phyloP scores from a whole-genome alignment of 2,888 invertebrate genomes.

The Acleris sparsana region DNA sequence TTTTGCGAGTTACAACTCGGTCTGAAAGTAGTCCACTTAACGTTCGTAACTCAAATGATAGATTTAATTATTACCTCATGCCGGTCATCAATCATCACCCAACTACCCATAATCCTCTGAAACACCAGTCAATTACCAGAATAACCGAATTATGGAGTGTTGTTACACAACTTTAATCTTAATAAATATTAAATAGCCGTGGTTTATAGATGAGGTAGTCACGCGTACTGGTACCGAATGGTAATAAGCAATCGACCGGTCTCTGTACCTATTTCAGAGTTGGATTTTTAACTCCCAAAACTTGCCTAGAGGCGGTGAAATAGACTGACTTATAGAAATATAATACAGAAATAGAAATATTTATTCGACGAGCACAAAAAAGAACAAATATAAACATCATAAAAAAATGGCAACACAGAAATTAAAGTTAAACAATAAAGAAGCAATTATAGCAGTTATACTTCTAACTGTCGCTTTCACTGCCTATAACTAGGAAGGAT shows the following conservation, averaged over 20 bases:
- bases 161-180: conserved; percentile 13
- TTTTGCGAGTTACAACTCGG: conserved; percentile 3
- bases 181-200: neutral
- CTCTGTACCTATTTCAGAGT: neutral
- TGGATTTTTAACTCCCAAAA: no score
- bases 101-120: conserved; percentile 19
- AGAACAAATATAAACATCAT: no score
- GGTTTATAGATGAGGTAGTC: neutral
- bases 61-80: conserved; percentile 43
- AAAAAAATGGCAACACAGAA: no score
- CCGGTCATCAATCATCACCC: conserved; percentile 40
- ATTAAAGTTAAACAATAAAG: no score
- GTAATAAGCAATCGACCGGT: neutral
- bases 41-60: conserved; percentile 34
- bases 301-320: no score
- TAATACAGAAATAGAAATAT: no score
- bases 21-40: conserved; percentile 26
- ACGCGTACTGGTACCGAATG: neutral
- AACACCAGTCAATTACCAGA: conserved; percentile 17
- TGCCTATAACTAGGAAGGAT: no score
- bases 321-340: no score
- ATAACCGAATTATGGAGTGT: conserved; percentile 5
- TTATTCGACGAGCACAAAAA: no score
- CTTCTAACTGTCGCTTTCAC: no score
- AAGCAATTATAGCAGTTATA: no score